These are phyloP conservation scores for Agraylea sexmaculata DNA, from an alignment of 1,140 invertebrate genomes.

Conservation along the genomic window DNA sequence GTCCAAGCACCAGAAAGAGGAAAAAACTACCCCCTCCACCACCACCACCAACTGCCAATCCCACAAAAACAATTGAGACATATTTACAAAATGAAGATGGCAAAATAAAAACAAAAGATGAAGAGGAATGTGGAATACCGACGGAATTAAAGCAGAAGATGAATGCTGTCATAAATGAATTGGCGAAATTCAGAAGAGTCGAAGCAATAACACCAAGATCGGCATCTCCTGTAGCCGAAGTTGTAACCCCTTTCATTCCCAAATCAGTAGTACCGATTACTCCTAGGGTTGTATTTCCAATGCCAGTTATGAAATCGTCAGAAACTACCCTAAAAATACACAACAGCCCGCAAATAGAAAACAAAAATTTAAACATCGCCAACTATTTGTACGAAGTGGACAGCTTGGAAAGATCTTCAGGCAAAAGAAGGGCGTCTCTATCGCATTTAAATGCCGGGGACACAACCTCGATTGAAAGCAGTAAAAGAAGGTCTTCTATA, in stretches of 20 bases:
- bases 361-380: constrained; percentile 18
- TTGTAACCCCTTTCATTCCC: constrained; percentile 21
- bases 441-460: constrained; percentile 14
- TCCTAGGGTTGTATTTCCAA: constrained; percentile 7
- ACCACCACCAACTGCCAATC: constrained; percentile 22
- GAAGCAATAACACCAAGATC: constrained; percentile 27
- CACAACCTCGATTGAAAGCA: constrained; percentile 4
- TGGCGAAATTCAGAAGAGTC: constrained; percentile 32
- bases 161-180: constrained; percentile 44
- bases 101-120: constrained; percentile 19
- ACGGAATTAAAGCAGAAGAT: constrained; percentile 43
- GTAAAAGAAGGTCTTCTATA: constrained; percentile 18
- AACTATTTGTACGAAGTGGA: constrained; percentile 66
- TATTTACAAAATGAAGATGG: not conserved
- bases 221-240: constrained; percentile 22
- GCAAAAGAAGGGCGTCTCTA: constrained; percentile 26
- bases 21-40: constrained; percentile 36
- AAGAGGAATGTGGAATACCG: constrained; percentile 27
- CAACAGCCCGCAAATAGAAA: not conserved
- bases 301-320: constrained; percentile 8
- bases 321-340: not conserved
- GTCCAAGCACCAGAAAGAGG: constrained; percentile 18
- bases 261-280: constrained; percentile 30
- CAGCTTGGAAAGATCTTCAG: constrained; percentile 53
- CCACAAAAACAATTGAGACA: not conserved